Evolutionary conservation across 1,140 invertebrate species (phyloP).

Genomic region (Drosophila erecta): DNA sequence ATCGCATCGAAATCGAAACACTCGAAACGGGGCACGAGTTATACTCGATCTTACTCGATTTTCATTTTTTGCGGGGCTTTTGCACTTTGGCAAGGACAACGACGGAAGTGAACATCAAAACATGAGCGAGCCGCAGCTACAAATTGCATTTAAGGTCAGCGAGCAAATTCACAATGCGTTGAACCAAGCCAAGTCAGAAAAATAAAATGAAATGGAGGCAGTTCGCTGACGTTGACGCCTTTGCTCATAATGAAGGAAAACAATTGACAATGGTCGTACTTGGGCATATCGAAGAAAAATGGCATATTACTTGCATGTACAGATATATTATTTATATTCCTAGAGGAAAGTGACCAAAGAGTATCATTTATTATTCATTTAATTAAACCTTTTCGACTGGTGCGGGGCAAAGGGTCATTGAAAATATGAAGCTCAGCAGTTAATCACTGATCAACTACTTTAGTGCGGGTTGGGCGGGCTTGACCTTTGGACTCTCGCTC

Average conservation of each 20-base stretch:
- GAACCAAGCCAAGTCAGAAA: slow-evolving; percentile 54
- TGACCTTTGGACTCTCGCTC: slow-evolving; percentile 63
- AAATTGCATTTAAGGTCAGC: slow-evolving; percentile 69
- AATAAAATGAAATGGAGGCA: slow-evolving; percentile 19
- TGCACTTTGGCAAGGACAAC: slow-evolving; percentile 77
- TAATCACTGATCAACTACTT: slow-evolving; percentile 11
- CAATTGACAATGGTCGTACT: background rate
- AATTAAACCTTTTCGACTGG: too few species aligned
- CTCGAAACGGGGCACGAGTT: slow-evolving; percentile 24
- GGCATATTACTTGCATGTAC: too few species aligned
- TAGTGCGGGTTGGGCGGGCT: slow-evolving; percentile 18
- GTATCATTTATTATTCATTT: too few species aligned
- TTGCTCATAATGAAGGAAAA: slow-evolving; percentile 26
- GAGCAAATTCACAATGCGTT: slow-evolving; percentile 71
- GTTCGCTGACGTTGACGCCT: slow-evolving; percentile 1
- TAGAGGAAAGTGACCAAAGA: too few species aligned
- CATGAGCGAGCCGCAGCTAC: slow-evolving; percentile 32
- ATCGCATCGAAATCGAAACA: slow-evolving; percentile 23
- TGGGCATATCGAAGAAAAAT: too few species aligned
- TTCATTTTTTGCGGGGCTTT: slow-evolving; percentile 44
- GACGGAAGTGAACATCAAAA: slow-evolving; percentile 48
- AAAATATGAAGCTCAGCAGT: background rate
- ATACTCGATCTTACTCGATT: slow-evolving; percentile 8
- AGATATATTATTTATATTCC: too few species aligned
- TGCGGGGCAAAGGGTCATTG: background rate